phyloP scores from a whole-genome alignment of 2,113 vertebrate species.

The Nothocercus julius region DNA sequence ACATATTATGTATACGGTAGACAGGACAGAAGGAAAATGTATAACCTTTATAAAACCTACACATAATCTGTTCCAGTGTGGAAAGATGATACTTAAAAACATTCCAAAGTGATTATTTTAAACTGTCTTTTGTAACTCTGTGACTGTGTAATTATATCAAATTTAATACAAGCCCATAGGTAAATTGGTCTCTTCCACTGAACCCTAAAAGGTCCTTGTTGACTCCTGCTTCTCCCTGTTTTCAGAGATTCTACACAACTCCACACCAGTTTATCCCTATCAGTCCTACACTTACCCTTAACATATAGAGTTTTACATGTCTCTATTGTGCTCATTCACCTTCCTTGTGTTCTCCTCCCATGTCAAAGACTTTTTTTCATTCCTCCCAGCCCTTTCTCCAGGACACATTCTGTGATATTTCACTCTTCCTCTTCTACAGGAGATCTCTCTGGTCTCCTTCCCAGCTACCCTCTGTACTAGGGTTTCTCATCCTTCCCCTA shows the following conservation, averaged over 20 bases:
- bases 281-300: background rate
- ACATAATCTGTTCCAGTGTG: background rate
- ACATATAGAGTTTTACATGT: background rate
- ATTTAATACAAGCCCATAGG: background rate
- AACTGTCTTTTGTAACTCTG: background rate
- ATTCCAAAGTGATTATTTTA: background rate
- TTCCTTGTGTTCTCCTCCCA: background rate
- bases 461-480: background rate
- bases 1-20: background rate
- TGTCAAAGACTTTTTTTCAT: background rate
- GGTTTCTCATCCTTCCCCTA: background rate
- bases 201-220: background rate
- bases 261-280: background rate
- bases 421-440: background rate
- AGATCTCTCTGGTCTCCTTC: background rate
- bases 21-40: background rate
- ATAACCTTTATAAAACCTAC: background rate
- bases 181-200: background rate
- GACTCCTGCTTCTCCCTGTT: background rate
- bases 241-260: background rate
- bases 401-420: fast-evolving
- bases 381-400: background rate
- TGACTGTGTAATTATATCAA: background rate
- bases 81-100: background rate
- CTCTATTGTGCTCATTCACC: background rate